A percentile compares a stretch with the other conserved stretches of the same genome.
These are phyloP conservation scores for Menidia beryllina DNA, from an alignment of 2,113 vertebrate species.

Conservation along the genomic window DNA sequence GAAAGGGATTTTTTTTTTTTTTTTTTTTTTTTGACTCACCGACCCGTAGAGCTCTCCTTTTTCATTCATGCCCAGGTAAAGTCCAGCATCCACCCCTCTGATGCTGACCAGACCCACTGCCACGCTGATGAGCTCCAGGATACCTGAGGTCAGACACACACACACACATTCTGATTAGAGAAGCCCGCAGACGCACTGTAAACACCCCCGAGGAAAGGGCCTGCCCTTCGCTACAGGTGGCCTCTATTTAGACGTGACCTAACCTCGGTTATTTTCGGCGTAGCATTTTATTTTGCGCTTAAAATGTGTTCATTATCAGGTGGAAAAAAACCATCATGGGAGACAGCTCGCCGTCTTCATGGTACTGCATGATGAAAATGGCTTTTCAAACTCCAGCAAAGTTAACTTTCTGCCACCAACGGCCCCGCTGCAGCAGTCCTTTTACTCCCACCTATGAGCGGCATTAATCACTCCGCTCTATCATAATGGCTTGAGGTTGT, in stretches of 20 bases:
- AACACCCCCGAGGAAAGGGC: background rate
- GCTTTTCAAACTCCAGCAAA: background rate
- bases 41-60: conserved; percentile 98
- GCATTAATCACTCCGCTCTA: conserved; percentile 21
- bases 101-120: conserved; percentile 99
- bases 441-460: background rate
- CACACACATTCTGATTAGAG: conserved; percentile 37
- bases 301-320: too few species aligned
- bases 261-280: background rate
- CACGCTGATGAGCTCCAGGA: conserved; percentile 99
- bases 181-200: conserved; percentile 15
- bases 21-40: conserved; percentile 85
- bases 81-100: conserved; percentile 95
- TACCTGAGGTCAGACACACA: conserved; percentile 84
- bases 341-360: background rate
- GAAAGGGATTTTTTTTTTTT: conserved; percentile 38
- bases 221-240: conserved; percentile 10
- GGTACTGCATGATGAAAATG: background rate
- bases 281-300: background rate
- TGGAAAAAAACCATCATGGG: background rate
- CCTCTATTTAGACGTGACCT: background rate
- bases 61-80: conserved; percentile 99
- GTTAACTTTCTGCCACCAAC: background rate
- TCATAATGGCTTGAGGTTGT: conserved; percentile 24
- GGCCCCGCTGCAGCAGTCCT: background rate